Evolutionary conservation across 2,797 vertebrate species (phyloP).

Genomic region (Thunnus albacares): DNA sequence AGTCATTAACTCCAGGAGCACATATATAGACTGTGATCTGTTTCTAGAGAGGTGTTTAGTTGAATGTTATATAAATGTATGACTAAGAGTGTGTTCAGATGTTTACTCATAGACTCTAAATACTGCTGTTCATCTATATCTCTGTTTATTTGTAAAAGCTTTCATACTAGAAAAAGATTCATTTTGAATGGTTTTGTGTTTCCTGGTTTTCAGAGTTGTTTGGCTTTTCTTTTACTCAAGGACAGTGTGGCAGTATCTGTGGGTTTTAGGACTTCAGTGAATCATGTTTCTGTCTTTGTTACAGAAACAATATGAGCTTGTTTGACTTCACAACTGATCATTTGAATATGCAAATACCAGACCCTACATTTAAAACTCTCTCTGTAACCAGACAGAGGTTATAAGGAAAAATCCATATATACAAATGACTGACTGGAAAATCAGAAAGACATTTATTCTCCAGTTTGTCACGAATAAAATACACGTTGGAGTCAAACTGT

Average conservation of each 20-base stretch:
- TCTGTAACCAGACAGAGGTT: background rate
- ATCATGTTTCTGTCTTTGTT: conserved; percentile 49
- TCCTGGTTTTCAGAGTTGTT: background rate
- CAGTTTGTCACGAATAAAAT: background rate
- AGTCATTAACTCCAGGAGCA: background rate
- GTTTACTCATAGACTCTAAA: background rate
- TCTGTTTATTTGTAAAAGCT: background rate
- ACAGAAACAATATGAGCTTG: conserved; percentile 25
- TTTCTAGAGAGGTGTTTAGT: background rate
- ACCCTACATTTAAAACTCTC: conserved; percentile 17
- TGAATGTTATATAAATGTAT: background rate
- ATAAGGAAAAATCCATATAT: background rate
- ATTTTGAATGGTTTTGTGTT: background rate
- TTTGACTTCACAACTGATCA: conserved; percentile 39
- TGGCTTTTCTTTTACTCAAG: conserved; percentile 29
- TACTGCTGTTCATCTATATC: background rate
- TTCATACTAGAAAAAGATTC: background rate
- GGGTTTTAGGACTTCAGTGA: conserved; percentile 37
- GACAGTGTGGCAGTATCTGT: conserved; percentile 30
- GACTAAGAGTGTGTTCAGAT: background rate
- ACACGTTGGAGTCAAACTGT: background rate
- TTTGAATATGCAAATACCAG: conserved; percentile 51
- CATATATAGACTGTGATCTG: background rate
- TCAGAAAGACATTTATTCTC: background rate
- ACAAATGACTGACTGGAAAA: background rate